phyloP scores from a whole-genome alignment of 2,888 invertebrate genomes.

The Saturnia pavonia region DNA sequence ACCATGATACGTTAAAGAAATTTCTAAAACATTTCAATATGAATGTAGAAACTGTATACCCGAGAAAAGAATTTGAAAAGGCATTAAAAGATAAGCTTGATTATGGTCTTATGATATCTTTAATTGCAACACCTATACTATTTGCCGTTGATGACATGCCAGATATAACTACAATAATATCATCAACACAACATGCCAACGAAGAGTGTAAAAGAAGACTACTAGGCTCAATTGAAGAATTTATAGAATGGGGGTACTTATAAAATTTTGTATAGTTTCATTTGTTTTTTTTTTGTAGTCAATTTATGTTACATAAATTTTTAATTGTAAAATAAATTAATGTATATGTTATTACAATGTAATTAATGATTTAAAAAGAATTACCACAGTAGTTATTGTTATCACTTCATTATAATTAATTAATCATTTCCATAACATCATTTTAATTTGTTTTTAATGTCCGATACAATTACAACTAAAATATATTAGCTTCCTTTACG shows the following conservation, averaged over 20 bases:
- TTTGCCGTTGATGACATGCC: slow-evolving; percentile 21
- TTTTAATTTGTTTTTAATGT: no score
- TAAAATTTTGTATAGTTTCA: no score
- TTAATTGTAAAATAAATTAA: no score
- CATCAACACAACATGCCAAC: slow-evolving; percentile 26
- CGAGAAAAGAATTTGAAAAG: slow-evolving; percentile 44
- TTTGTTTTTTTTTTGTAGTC: no score
- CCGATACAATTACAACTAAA: neutral
- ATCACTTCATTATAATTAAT: no score
- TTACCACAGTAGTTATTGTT: no score
- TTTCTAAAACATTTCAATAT: slow-evolving; percentile 45
- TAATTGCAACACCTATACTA: slow-evolving; percentile 33
- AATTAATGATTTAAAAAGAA: no score
- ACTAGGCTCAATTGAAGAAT: slow-evolving; percentile 41
- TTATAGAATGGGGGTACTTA: slow-evolving; percentile 35
- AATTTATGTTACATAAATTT: no score
- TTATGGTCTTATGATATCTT: slow-evolving; percentile 44
- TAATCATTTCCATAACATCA: no score
- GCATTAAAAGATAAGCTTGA: slow-evolving; percentile 41
- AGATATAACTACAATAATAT: slow-evolving; percentile 22
- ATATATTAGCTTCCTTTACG: neutral
- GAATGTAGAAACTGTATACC: slow-evolving; percentile 36
- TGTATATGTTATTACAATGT: no score
- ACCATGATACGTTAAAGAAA: slow-evolving; percentile 38
- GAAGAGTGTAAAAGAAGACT: slow-evolving; percentile 31